phyloP scores from a whole-genome alignment of 2,113 vertebrate species.

The Falco punctatus region DNA sequence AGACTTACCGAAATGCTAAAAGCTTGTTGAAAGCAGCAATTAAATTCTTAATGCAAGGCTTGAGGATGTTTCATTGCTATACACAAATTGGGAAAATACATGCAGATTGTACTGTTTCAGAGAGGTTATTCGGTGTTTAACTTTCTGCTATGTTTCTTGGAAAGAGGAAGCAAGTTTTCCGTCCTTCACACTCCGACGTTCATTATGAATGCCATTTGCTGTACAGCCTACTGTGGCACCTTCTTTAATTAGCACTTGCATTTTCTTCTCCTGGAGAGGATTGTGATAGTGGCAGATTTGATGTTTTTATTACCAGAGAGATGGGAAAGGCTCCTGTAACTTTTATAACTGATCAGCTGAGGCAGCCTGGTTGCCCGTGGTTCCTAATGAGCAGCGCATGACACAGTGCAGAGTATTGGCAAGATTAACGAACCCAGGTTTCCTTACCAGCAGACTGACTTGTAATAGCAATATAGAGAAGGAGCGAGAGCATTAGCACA shows the following conservation, averaged over 20 bases:
- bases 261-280: slow-evolving; percentile 2
- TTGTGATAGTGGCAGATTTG: slow-evolving; percentile 1
- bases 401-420: neutral
- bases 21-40: neutral
- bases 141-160: neutral
- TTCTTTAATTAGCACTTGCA: slow-evolving; percentile 36
- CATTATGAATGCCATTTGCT: neutral
- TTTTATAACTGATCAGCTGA: neutral
- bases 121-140: neutral
- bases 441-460: slow-evolving; percentile 7
- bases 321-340: neutral
- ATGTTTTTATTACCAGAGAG: neutral
- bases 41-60: neutral
- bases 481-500: neutral
- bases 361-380: neutral
- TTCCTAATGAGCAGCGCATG: slow-evolving; percentile 33
- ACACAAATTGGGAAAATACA: neutral
- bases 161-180: slow-evolving; percentile 17
- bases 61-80: neutral
- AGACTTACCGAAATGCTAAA: neutral
- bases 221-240: neutral
- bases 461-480: neutral
- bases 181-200: slow-evolving; percentile 11
- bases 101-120: neutral
- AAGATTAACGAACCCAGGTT: neutral